These are phyloP conservation scores for Cyrtodaria siliqua DNA, from an alignment of 2,888 invertebrate species.

Conservation along the genomic window DNA sequence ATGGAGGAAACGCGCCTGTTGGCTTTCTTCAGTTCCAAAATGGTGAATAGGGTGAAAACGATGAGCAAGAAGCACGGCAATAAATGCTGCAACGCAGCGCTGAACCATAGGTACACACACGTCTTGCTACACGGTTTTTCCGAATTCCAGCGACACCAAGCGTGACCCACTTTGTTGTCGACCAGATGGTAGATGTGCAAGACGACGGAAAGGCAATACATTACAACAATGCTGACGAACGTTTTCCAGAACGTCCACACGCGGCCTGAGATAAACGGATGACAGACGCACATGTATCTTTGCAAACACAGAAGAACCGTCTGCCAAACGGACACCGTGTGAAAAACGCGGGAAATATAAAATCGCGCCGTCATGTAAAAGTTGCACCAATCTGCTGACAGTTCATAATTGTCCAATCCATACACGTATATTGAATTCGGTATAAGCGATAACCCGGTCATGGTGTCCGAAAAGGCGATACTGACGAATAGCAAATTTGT, in stretches of 20 bases:
- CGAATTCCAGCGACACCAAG: conserved; percentile 35
- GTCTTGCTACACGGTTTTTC: conserved; percentile 42
- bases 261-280: conserved; percentile 63
- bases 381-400: conserved; percentile 27
- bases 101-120: conserved; percentile 59
- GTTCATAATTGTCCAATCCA: neutral
- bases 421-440: conserved; percentile 52
- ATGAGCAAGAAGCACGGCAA: conserved; percentile 39
- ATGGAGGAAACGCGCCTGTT: conserved; percentile 30
- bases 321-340: conserved; percentile 71
- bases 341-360: conserved; percentile 54
- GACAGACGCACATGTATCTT: conserved; percentile 69
- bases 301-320: conserved; percentile 63
- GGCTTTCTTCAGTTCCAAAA: conserved; percentile 34
- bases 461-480: conserved; percentile 52
- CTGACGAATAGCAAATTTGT: conserved; percentile 49
- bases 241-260: conserved; percentile 67
- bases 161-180: conserved; percentile 22
- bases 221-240: conserved; percentile 41
- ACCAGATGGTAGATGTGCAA: conserved; percentile 57
- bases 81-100: conserved; percentile 36
- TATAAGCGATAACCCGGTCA: conserved; percentile 38
- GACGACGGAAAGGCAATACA: conserved; percentile 50
- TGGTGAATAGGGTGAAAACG: conserved; percentile 32
- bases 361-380: conserved; percentile 40